phyloP scores from a whole-genome alignment of 2,888 invertebrate genomes.

The Pomacea canaliculata region DNA sequence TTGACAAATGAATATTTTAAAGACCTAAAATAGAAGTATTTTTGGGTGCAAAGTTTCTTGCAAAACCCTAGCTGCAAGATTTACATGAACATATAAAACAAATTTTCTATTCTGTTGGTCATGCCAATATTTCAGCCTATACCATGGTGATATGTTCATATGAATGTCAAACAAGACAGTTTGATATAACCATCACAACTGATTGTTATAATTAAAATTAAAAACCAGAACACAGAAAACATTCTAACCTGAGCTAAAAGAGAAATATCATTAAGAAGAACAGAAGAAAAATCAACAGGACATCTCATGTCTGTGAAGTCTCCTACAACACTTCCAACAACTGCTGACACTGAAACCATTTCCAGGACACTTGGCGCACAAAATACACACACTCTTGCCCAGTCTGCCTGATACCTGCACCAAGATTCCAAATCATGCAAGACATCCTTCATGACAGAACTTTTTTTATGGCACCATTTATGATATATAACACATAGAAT shows the following conservation, averaged over 20 bases:
- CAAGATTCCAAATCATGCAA: background rate
- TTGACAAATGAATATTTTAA: background rate
- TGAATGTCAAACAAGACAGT: too few species aligned
- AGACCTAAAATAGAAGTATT: background rate
- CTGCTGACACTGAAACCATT: constrained; percentile 12
- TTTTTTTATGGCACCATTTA: background rate
- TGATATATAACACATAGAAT: too few species aligned
- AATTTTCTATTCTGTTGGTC: too few species aligned
- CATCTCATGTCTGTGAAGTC: constrained; percentile 15
- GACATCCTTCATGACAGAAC: background rate
- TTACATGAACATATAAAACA: too few species aligned
- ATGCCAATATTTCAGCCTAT: too few species aligned
- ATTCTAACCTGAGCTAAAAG: too few species aligned
- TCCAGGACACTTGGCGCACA: constrained; percentile 10
- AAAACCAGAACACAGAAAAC: too few species aligned
- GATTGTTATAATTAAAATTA: too few species aligned
- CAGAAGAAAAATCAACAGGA: constrained; percentile 37
- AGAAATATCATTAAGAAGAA: constrained; percentile 1
- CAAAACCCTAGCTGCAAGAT: too few species aligned
- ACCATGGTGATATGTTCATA: too few species aligned
- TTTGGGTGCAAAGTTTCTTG: too few species aligned
- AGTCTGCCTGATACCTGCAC: constrained; percentile 21
- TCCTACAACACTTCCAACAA: constrained; percentile 1
- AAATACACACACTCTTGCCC: constrained; percentile 20
- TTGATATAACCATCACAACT: too few species aligned